These are phyloP conservation scores for Melipona beecheii DNA, from an alignment of 2,888 invertebrate species.

Conservation along the genomic window DNA sequence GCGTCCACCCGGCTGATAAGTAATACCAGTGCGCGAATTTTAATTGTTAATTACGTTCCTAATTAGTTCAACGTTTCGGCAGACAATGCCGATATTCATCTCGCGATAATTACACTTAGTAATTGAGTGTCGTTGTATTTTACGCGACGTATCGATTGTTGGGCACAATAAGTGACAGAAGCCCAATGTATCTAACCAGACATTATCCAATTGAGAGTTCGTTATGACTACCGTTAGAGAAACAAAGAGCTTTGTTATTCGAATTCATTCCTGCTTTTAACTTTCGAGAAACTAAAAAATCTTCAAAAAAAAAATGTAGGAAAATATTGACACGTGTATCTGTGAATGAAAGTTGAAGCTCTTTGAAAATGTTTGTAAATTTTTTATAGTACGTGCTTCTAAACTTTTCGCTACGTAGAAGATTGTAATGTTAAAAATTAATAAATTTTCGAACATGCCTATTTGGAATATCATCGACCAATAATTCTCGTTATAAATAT, in stretches of 20 bases:
- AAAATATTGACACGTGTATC: neutral
- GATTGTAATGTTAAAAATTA: no score
- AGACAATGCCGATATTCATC: conserved; percentile 14
- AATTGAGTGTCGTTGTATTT: conserved; percentile 13
- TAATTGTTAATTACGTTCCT: conserved; percentile 43
- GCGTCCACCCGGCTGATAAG: conserved; percentile 27
- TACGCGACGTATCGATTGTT: neutral
- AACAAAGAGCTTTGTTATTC: neutral
- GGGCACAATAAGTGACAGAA: neutral
- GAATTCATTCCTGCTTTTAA: neutral
- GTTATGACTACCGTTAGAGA: neutral
- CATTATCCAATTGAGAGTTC: neutral
- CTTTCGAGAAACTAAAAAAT: no score
- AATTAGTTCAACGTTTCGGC: conserved; percentile 28
- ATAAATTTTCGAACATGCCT: no score
- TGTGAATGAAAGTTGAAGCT: neutral
- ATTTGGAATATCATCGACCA: no score
- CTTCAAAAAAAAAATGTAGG: neutral
- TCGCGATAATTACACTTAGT: conserved; percentile 30
- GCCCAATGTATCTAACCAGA: neutral
- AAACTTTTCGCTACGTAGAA: neutral
- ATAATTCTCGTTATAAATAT: no score
- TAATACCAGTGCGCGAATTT: conserved; percentile 18
- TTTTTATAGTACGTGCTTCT: neutral
- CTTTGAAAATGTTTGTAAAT: neutral